Evolutionary conservation across 2,888 invertebrate genomes (phyloP).

Genomic region (Philereme transversata): DNA sequence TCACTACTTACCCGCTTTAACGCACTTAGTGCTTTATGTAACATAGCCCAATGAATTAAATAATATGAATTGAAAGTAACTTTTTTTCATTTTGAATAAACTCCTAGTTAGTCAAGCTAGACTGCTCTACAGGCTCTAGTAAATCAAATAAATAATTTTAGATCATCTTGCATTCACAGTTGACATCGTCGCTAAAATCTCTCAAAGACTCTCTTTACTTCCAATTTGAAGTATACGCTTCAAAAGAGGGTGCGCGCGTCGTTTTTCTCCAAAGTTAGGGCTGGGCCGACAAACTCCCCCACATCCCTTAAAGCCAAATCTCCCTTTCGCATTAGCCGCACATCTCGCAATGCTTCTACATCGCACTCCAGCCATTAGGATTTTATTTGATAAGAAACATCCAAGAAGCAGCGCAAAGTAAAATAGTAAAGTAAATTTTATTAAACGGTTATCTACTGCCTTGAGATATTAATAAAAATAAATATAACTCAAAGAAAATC

Average conservation of each 20-base stretch:
- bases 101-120: no score
- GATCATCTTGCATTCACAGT: background rate
- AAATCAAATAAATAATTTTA: no score
- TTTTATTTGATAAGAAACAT: conserved; percentile 15
- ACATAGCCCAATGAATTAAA: background rate
- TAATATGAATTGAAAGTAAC: background rate
- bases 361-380: conserved; percentile 32
- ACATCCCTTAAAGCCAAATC: conserved; percentile 45
- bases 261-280: conserved; percentile 46
- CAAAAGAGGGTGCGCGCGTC: conserved; percentile 57
- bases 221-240: conserved; percentile 5
- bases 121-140: no score
- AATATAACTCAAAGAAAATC: no score
- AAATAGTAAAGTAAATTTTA: no score
- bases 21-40: conserved; percentile 38
- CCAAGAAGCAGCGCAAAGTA: no score
- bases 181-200: background rate
- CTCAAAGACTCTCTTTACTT: conserved; percentile 15
- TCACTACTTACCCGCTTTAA: conserved; percentile 41
- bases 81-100: no score
- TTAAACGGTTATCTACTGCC: no score
- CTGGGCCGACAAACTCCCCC: conserved; percentile 41
- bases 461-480: no score
- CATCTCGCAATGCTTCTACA: conserved; percentile 47
- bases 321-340: conserved; percentile 57